Evolutionary conservation across 2,888 invertebrate species (phyloP).

Genomic region (Dusona sp.): DNA sequence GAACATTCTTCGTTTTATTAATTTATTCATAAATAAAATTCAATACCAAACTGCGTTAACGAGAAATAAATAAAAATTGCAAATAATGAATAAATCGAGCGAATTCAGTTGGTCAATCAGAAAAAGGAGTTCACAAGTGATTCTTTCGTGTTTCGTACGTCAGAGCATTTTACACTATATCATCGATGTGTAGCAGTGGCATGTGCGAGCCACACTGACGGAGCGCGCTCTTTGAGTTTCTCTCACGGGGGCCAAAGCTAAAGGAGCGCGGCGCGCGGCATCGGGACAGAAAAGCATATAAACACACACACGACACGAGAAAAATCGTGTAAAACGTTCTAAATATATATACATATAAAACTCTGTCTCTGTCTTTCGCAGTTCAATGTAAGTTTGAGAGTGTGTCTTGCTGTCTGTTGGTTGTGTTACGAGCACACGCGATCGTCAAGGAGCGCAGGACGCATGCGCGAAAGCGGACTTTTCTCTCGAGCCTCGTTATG

Average conservation of each 20-base stretch:
- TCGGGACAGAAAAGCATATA: constrained; percentile 20
- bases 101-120: too few species aligned
- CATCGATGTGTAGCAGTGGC: constrained; percentile 16
- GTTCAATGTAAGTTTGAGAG: not conserved
- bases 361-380: constrained; percentile 33
- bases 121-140: too few species aligned
- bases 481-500: constrained; percentile 46
- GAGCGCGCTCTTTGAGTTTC: constrained; percentile 25
- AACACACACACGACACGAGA: constrained; percentile 53
- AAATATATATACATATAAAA: not conserved
- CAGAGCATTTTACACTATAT: not conserved
- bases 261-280: constrained; percentile 24
- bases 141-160: not conserved
- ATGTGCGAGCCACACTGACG: constrained; percentile 61
- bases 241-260: constrained; percentile 27
- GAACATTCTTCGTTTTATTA: too few species aligned
- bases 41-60: not conserved
- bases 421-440: constrained; percentile 57
- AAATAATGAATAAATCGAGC: not conserved
- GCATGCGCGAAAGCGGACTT: constrained; percentile 62
- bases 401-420: constrained; percentile 3
- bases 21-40: not conserved
- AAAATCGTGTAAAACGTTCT: constrained; percentile 45
- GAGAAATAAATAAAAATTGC: not conserved
- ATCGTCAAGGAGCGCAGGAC: constrained; percentile 50